Evolutionary conservation across 2,888 invertebrate species (phyloP).

Genomic region (Saturnia pavonia): DNA sequence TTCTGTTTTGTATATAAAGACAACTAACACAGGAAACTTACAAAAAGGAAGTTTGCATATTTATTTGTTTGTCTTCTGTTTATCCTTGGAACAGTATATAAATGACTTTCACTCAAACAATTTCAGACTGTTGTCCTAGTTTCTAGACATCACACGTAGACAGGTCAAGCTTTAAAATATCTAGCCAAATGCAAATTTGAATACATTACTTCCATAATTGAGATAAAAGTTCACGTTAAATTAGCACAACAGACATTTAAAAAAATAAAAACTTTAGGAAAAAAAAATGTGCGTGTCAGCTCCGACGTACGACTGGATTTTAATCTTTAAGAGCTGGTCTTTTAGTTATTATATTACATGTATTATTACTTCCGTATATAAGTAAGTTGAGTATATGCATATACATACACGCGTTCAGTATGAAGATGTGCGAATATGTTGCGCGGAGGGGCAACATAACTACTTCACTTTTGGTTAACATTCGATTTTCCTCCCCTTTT

Average conservation of each 20-base stretch:
- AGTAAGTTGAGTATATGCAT: too few species aligned
- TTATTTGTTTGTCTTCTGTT: constrained; percentile 34
- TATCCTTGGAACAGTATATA: constrained; percentile 25
- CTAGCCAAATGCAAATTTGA: not conserved
- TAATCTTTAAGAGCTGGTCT: too few species aligned
- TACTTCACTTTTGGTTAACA: too few species aligned
- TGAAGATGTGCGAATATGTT: too few species aligned
- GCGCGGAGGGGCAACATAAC: too few species aligned
- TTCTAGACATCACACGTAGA: constrained; percentile 9
- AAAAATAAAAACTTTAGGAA: too few species aligned
- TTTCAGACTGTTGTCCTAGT: constrained; percentile 22
- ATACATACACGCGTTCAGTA: too few species aligned
- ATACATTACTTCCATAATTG: not conserved
- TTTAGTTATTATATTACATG: too few species aligned
- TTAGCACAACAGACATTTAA: not conserved
- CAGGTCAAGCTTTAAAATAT: constrained; percentile 5
- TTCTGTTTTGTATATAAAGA: not conserved
- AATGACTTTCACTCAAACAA: constrained; percentile 26
- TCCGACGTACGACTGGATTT: too few species aligned
- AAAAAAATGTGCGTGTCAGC: too few species aligned
- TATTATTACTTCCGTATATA: too few species aligned
- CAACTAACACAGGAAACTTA: constrained; percentile 8
- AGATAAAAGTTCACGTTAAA: not conserved
- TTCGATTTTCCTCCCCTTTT: too few species aligned
- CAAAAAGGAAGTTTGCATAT: constrained; percentile 18